Conservation (phyloP, 2,797 vertebrate species). For the Loriculus beryllinus region DNA sequence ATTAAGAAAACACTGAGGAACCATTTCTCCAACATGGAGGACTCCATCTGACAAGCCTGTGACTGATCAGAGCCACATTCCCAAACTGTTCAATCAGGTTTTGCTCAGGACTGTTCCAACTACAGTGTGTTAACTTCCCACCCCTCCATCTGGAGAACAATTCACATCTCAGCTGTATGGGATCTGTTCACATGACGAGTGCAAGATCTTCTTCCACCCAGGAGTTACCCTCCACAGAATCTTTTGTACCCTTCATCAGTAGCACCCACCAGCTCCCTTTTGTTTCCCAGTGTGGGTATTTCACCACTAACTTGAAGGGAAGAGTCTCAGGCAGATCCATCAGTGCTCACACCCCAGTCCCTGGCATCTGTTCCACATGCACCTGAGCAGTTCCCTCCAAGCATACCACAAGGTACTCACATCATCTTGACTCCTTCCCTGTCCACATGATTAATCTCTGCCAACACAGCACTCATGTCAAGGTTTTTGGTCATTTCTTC, state of each 20-base stretch:
- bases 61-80: background rate
- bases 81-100: background rate
- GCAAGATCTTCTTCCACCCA: background rate
- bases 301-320: background rate
- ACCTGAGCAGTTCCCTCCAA: background rate
- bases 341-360: background rate
- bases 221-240: background rate
- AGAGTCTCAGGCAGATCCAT: background rate
- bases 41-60: background rate
- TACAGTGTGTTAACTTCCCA: background rate
- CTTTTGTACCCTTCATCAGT: background rate
- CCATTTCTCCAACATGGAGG: background rate
- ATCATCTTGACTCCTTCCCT: conserved; percentile 89
- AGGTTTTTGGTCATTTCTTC: conserved; percentile 99
- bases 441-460: conserved; percentile 80
- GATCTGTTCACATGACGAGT: background rate
- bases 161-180: background rate
- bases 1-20: background rate
- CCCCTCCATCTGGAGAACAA: background rate
- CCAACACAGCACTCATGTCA: conserved; percentile 91
- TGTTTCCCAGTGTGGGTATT: background rate
- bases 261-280: background rate
- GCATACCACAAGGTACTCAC: conserved; percentile 73
- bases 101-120: background rate
- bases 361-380: background rate